A percentile compares a stretch with the other conserved stretches of the same genome.
phyloP scores from a whole-genome alignment of 92 coral and sea anemone species.

The Epizoanthus illoricatus region DNA sequence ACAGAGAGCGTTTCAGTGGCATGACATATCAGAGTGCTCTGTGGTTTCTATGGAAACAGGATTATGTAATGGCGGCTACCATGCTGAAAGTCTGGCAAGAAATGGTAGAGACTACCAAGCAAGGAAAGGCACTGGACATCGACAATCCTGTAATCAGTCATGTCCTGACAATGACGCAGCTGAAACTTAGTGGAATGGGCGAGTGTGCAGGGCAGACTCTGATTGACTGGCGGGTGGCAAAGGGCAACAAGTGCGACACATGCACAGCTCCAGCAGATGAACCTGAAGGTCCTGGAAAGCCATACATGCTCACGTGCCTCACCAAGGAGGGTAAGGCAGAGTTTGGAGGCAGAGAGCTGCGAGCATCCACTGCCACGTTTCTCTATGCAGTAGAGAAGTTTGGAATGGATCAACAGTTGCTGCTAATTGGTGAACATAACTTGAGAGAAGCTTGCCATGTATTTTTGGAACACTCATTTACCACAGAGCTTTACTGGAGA shows the following conservation, averaged over 20 bases:
- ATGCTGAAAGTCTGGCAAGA: conserved; percentile 26
- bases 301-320: conserved; percentile 5
- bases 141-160: neutral
- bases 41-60: conserved; percentile 9
- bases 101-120: neutral
- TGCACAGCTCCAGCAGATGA: conserved; percentile 10
- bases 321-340: conserved; percentile 6
- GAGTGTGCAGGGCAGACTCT: conserved; percentile 9
- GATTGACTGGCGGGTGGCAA: conserved; percentile 27
- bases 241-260: neutral
- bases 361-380: neutral
- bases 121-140: neutral
- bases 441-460: conserved; percentile 10
- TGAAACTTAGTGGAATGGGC: conserved; percentile 4
- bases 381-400: neutral
- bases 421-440: neutral
- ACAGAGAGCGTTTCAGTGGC: conserved; percentile 3
- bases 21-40: neutral
- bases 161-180: conserved; percentile 7
- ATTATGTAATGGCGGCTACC: conserved; percentile 4
- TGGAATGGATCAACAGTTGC: conserved; percentile 18
- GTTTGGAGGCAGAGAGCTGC: conserved; percentile 6
- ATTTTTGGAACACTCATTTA: conserved; percentile 1
- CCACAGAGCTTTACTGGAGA: conserved; percentile 9
- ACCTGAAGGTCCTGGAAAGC: conserved; percentile 5